Evolutionary conservation across 2,113 vertebrate species (phyloP), one percentile per base, ranked within the genome.

Genomic region (Coturnix japonica): DNA sequence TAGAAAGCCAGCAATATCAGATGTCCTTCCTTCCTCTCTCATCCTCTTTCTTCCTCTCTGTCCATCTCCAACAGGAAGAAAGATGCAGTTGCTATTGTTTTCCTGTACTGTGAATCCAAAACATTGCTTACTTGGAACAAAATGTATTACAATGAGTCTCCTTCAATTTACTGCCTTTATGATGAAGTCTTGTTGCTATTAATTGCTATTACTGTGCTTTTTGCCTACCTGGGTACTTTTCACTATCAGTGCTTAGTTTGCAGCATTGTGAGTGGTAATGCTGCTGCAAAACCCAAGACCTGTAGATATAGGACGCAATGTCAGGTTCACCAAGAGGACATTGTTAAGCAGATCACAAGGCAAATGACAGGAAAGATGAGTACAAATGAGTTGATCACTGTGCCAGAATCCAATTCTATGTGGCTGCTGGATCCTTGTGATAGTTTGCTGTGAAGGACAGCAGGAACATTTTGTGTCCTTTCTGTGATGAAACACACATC

Each of bases 321-420:
- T 87, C 87, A 91, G 78, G 74, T 82, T 94, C 67, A 87, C 63
- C 47, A 89, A 61, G 90, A 95, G 91, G 73, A 74, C 85, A 79
- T 91, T 91, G 86, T 72, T 85, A 93, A 95, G 83, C 69, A 77
- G 83, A 81, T 82, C 13, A 43, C 57, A 95, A 95, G 74, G 71
- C 75, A 95, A 93, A 82, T 86, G 69, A 74, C 66, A 19, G 56
- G 47, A 79, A 85, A 81, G 6, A 73, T 61, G 72, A 91, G 72
- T 91, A 81, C 75, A 92, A 92, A 95, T 88, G 81, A 89, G 79
- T 67, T 92, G 88, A 81, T 92, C 84, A 23, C 57, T 87, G 57
- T 60, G 75, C 73, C 93, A 90, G 39, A 87, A 90, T 93, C 80
- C 80, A 81, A 46, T 91, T 81, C 49, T 66, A 63, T 66, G 14